Conservation (phyloP, 2,888 invertebrate genomes). For the Glomeris marginata region DNA sequence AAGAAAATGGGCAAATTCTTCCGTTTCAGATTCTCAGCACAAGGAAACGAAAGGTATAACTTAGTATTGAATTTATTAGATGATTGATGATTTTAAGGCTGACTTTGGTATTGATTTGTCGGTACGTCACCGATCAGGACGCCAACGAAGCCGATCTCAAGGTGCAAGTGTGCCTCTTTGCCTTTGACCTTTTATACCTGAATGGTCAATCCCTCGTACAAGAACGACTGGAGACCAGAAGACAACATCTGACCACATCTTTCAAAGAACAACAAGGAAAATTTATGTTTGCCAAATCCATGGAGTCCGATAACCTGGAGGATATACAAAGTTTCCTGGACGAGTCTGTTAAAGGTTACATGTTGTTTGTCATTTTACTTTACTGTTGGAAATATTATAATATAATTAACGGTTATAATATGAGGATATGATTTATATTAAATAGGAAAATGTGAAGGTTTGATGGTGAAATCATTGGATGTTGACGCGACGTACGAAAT, state of each 20-base stretch:
- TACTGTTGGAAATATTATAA: not conserved
- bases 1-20: slow-evolving; percentile 66
- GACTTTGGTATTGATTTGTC: not conserved
- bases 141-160: slow-evolving; percentile 58
- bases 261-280: slow-evolving; percentile 53
- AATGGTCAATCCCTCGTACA: slow-evolving; percentile 74
- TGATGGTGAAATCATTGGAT: slow-evolving; percentile 93
- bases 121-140: slow-evolving; percentile 36
- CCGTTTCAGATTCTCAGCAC: slow-evolving; percentile 95
- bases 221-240: slow-evolving; percentile 54
- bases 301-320: slow-evolving; percentile 72
- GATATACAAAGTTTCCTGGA: slow-evolving; percentile 89
- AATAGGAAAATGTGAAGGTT: slow-evolving; percentile 85
- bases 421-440: slow-evolving; percentile 12
- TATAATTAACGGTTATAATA: too few species aligned
- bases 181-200: slow-evolving; percentile 86
- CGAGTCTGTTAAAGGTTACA: slow-evolving; percentile 68
- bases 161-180: slow-evolving; percentile 86
- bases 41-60: slow-evolving; percentile 70
- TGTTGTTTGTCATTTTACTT: slow-evolving; percentile 5
- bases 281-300: slow-evolving; percentile 71
- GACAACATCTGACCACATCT: slow-evolving; percentile 52
- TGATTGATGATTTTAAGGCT: not conserved
- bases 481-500: slow-evolving; percentile 91
- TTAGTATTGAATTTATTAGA: not conserved